Base-by-base conservation (phyloP, 2,888 invertebrate species). In the Lingula anatina region DNA sequence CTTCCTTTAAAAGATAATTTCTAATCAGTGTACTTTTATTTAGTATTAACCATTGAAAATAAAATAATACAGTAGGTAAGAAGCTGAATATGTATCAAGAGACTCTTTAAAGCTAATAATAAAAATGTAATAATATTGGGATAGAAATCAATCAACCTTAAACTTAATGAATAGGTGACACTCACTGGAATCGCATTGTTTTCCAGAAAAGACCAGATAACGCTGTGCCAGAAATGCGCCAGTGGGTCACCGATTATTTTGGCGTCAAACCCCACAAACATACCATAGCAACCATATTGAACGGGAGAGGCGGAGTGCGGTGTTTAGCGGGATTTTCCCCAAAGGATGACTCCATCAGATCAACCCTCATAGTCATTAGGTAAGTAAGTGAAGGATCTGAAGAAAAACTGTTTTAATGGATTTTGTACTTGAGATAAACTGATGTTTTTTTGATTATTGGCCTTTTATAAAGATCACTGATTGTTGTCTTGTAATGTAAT, bases 231-330 rank as follows among this genome's bases (percentile, higher is more conserved):
- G 60, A 60, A 39, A 64, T 76, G 36, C 60, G 79, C 28, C 76
- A 77, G 57, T 64, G 69, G 27, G 62, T 80, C 40, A 79, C 80
- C 56, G 66, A 66, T 43, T 63, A 57, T 31, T 61, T 80, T 44
- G 76, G 76, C 18, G 71, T 75, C 25, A 68, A 71, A 49, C 77
- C 79, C 15, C 80, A 81, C 61, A 70, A 75, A 55, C 79, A 81
- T 53, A 81, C 82, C 2, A 65, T 84, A 18, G 79, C 83, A 7
- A 71, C 83, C 54, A 66, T 85, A 55, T 77, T 89, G 64, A 78
- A 79, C 59, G 85, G 87, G 20, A 82, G 80, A 45, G 82, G 72
- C 64, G 79, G 78, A 62, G 71, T 79, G 15, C 71, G 76, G 49
- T 61, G 78, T 38, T 63, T 70, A 31, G 62, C 80, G 15, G 78